Base-by-base conservation (phyloP, 2,113 vertebrate species). In the Benitochromis conjunctus region DNA sequence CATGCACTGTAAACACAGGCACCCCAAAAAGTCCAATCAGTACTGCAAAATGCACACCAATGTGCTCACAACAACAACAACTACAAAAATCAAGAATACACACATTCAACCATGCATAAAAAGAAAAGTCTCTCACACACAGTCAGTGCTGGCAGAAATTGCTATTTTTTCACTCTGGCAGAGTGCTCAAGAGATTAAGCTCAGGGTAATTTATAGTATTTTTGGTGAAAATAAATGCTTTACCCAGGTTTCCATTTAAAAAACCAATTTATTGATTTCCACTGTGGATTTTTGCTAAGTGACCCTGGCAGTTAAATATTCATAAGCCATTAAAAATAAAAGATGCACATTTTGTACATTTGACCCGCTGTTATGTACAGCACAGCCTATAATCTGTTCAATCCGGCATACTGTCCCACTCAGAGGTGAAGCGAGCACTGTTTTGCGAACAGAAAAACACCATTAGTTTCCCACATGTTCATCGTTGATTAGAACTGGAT, bases 321-420 rank as follows among this genome's bases (percentile, higher is more conserved):
- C 92, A 95, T 94, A 94, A 95, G 92, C 92, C 94, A 96, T 95
- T 95, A 94, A 94, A 95, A 94, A 91, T 94, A 95, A 95, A 96
- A 95, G 89, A 93, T 92, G 92, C 95, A 94, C 92, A 94, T 96
- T 96, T 95, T 94, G 92, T 88, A 90, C 53, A 18, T 94, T 94
- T 95, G 94, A 93, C 92, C 91, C 77, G 31, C 86, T 91, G 94
- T 92, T 94, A 90, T 92, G 89, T 92, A 89, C 92, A 77, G 90
- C 84, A 36, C 53, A 55, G 78, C 86, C 66, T 81, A 88, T 92
- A 94, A 95, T 95, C 91, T 92, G 83, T 86, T 93, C 87, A 84
- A 86, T 94, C 89, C 87, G 11, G 71, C 43, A 78, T 53, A 90
- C 84, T 91, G 94, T 94, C 90, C 91, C 87, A 90, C 94, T 92